phyloP scores from a whole-genome alignment of 2,113 vertebrate species.

The Callipepla squamata region DNA sequence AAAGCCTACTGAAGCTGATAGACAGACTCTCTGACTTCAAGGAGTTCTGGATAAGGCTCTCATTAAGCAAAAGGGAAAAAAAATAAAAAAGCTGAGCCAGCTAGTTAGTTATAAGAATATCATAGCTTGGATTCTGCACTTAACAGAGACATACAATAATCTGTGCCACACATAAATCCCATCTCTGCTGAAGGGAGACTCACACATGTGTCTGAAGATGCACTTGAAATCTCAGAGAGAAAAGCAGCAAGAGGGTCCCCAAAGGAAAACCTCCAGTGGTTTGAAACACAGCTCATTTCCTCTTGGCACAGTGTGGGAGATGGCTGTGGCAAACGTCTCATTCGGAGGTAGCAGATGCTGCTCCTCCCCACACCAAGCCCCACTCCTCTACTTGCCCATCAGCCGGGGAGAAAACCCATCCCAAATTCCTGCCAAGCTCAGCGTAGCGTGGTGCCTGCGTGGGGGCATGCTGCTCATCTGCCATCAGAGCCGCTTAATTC shows the following conservation, averaged over 20 bases:
- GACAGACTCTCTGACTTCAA: constrained; percentile 62
- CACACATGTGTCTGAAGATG: constrained; percentile 39
- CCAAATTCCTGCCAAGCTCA: background rate
- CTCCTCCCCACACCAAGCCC: background rate
- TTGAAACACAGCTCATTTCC: constrained; percentile 51
- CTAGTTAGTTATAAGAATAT: constrained; percentile 53
- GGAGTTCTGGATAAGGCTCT: constrained; percentile 49
- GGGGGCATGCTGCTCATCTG: background rate
- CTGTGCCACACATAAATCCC: constrained; percentile 22
- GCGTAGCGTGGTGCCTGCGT: background rate
- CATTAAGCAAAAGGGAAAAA: constrained; percentile 39
- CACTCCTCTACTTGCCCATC: background rate
- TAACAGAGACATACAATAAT: constrained; percentile 5
- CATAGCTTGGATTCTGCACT: constrained; percentile 3
- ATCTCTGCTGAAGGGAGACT: constrained; percentile 21
- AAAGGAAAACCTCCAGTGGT: constrained; percentile 19
- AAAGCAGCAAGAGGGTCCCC: background rate
- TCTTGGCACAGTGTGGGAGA: background rate
- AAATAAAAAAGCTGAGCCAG: constrained; percentile 32
- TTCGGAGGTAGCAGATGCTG: background rate
- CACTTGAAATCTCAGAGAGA: constrained; percentile 54
- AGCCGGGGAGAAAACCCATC: background rate
- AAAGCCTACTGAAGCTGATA: constrained; percentile 64
- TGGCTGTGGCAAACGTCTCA: background rate
- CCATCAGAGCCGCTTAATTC: constrained; percentile 7